Evolutionary conservation across 30 jellyfish, hydroid and myxozoan species (phyloP).

Genomic region (Catostylus mosaicus): DNA sequence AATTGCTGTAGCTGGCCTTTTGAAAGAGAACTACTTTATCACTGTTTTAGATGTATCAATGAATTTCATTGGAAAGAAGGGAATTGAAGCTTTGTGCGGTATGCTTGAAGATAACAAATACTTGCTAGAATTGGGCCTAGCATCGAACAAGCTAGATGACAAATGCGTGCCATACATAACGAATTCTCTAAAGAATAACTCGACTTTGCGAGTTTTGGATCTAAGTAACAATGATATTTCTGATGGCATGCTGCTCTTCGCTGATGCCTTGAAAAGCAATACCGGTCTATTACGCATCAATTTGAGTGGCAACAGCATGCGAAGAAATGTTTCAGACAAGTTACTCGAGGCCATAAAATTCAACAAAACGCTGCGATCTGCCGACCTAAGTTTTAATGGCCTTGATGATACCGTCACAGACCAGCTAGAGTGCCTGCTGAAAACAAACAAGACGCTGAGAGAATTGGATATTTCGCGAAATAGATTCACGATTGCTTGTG

Average conservation of each 20-base stretch:
- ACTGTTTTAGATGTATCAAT: slow-evolving; percentile 55
- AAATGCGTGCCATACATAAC: slow-evolving; percentile 3
- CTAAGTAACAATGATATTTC: slow-evolving; percentile 39
- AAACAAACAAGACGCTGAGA: slow-evolving; percentile 17
- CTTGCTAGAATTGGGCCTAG: slow-evolving; percentile 56
- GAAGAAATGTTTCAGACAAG: slow-evolving; percentile 20
- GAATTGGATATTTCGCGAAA: slow-evolving; percentile 61
- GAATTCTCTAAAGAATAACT: slow-evolving; percentile 31
- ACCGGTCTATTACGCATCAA: slow-evolving; percentile 19
- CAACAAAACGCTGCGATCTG: slow-evolving; percentile 35
- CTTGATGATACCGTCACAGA: slow-evolving; percentile 47
- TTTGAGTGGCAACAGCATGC: slow-evolving; percentile 49
- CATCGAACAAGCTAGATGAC: slow-evolving; percentile 28
- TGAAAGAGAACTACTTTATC: slow-evolving; percentile 50
- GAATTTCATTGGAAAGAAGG: slow-evolving; percentile 44
- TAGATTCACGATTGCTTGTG: slow-evolving; percentile 40
- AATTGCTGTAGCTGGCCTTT: slow-evolving; percentile 50
- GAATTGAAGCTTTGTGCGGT: slow-evolving; percentile 31
- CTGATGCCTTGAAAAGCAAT: slow-evolving; percentile 34
- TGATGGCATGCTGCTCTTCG: slow-evolving; percentile 35
- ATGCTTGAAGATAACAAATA: slow-evolving; percentile 24
- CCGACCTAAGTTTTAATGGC: slow-evolving; percentile 63
- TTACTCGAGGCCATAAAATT: slow-evolving; percentile 20
- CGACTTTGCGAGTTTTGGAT: slow-evolving; percentile 37
- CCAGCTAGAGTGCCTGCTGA: slow-evolving; percentile 18